Base-by-base conservation (phyloP, 2,797 vertebrate genomes). In the Numenius phaeopus region DNA sequence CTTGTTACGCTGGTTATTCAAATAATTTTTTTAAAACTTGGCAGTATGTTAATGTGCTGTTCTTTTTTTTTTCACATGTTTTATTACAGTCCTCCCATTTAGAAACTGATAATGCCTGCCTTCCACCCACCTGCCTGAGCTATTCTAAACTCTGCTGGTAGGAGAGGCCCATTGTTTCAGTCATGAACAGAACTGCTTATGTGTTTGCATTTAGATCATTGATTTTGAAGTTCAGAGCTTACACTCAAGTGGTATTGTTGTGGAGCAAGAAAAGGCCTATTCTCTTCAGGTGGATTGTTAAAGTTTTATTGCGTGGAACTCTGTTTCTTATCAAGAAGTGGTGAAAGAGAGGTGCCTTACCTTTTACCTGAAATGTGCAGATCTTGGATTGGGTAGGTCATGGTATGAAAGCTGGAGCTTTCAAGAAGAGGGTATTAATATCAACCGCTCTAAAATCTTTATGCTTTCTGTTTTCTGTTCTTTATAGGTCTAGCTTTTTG, bases 1-100 rank as follows among this genome's bases (percentile, higher is more conserved):
- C 89, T 92, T 75, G 86, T 95, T 94, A 75, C 0, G 6, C 95
- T 85, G 57, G 92, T 96, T 96, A 86, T 89, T 97, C 67, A 95
- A 39, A 96, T 88, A 1, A 14, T 94, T 90, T 94, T 94, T 86
- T 66, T 34, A 87, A 62, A 88, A 93, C 61, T 75, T 71, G 57
- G 58, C 90, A 85, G n/a, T 37, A 26, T 47, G 40, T 67, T 80
- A 61, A 47, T 94, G 27, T 26, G 14, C 34, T 87, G 14, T 17
- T 65, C 1, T 34, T n/a, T 26, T n/a, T 44, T n/a, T 6, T 49
- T 39, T 39, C 5, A 10, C 26, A 50, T 54, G 55, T 87, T 96
- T 92, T 89, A 44, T 87, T 88, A 14, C 57, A 57, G n/a, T 46
- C 32, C 39, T 95, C 27, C 37, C 40, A 5, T 85, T 83, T 58